These are phyloP conservation scores for Crenichthys baileyi DNA, from an alignment of 2,797 vertebrate genomes.

Conservation along the genomic window DNA sequence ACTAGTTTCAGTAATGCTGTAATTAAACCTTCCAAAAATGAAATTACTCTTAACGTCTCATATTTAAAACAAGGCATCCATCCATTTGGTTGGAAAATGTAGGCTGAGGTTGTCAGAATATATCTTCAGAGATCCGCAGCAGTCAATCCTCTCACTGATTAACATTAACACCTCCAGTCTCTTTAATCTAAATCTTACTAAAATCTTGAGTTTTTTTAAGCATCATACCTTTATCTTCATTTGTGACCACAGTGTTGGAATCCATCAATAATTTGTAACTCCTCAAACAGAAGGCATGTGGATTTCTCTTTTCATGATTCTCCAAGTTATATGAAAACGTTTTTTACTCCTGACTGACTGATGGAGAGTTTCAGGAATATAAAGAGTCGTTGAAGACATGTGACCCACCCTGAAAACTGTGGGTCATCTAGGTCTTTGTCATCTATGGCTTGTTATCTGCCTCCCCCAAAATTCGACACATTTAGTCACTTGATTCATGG, in stretches of 20 bases:
- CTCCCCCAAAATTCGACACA: neutral
- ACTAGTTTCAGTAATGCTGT: neutral
- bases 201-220: neutral
- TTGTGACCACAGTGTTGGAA: neutral
- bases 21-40: neutral
- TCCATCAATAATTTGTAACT: neutral
- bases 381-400: neutral
- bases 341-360: slow-evolving; percentile 1
- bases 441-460: neutral
- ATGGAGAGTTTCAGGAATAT: neutral
- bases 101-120: neutral
- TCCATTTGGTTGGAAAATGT: neutral
- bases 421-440: neutral
- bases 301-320: neutral
- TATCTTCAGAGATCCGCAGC: slow-evolving; percentile 25
- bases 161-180: neutral
- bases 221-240: slow-evolving; percentile 1
- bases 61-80: neutral
- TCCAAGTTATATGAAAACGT: neutral
- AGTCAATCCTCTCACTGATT: neutral
- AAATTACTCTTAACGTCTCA: neutral
- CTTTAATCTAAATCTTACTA: neutral
- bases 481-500: neutral
- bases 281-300: neutral
- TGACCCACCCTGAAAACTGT: slow-evolving; percentile 6